Conservation (phyloP, 2,888 invertebrate species). For the Drosophila fungiperda region DNA sequence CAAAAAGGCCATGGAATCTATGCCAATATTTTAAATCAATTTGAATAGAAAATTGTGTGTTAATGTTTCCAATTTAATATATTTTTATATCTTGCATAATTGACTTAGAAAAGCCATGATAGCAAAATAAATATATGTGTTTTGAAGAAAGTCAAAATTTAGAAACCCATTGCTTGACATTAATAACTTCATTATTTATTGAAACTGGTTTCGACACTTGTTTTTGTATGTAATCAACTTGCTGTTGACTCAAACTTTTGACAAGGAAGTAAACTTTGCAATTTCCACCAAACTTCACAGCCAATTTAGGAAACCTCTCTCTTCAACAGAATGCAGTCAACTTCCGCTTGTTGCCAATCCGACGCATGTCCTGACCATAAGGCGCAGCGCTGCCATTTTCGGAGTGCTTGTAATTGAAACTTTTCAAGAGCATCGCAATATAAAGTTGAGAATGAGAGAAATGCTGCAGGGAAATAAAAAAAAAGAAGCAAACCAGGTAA, state of each 20-base stretch:
- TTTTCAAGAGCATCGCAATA: constrained; percentile 21
- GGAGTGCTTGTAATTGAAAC: constrained; percentile 65
- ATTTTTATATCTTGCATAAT: too few relatives aligned
- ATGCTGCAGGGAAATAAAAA: neutral
- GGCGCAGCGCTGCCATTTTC: constrained; percentile 59
- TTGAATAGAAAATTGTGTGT: too few relatives aligned
- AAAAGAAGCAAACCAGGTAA: constrained; percentile 25
- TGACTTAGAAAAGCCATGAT: too few relatives aligned
- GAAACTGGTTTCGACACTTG: neutral
- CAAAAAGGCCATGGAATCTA: too few relatives aligned
- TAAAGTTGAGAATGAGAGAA: constrained; percentile 2
- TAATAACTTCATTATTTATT: neutral
- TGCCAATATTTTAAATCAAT: too few relatives aligned
- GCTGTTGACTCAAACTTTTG: neutral
- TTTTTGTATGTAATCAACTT: neutral
- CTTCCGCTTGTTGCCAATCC: constrained; percentile 50
- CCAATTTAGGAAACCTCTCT: neutral
- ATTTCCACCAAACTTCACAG: constrained; percentile 15
- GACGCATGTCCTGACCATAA: constrained; percentile 52
- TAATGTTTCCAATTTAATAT: too few relatives aligned
- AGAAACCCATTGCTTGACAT: neutral
- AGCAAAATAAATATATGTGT: neutral
- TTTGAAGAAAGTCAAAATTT: neutral
- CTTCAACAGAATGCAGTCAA: constrained; percentile 31
- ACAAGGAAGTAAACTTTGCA: neutral